A percentile compares a stretch with the other conserved stretches of the same genome.
Evolutionary conservation across 2,113 vertebrate species (phyloP).

Genomic region (Urocitellus parryii): DNA sequence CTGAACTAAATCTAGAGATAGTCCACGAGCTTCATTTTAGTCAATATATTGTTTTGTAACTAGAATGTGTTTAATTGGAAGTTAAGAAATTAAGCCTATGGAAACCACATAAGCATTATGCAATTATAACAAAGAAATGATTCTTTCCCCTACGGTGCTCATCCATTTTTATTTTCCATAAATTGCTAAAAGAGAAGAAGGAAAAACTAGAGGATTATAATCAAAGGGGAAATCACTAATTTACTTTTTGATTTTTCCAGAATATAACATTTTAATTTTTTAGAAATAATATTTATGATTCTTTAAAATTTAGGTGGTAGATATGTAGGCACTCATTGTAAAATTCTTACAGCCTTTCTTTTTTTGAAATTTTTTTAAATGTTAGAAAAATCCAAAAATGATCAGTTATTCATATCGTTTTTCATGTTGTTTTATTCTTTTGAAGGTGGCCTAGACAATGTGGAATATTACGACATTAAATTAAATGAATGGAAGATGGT

Average conservation of each 20-base stretch:
- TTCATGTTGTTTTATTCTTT: constrained; percentile 77
- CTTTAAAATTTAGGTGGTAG: constrained; percentile 6
- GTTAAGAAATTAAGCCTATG: neutral
- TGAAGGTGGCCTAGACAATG: constrained; percentile 95
- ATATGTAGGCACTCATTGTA: constrained; percentile 34
- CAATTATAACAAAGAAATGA: constrained; percentile 47
- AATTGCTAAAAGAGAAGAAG: constrained; percentile 36
- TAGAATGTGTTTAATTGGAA: neutral
- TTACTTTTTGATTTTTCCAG: constrained; percentile 40
- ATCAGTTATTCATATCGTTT: neutral
- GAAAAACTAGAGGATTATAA: constrained; percentile 35
- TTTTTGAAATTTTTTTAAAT: constrained; percentile 44
- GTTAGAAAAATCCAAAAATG: constrained; percentile 13
- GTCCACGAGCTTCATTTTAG: constrained; percentile 4
- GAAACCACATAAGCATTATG: neutral
- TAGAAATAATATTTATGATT: neutral
- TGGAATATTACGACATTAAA: constrained; percentile 97
- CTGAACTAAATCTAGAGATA: constrained; percentile 22
- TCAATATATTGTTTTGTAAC: neutral
- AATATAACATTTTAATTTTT: constrained; percentile 38
- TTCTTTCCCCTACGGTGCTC: neutral
- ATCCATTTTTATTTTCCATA: constrained; percentile 28
- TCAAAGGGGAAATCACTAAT: constrained; percentile 33
- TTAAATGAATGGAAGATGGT: constrained; percentile 96
- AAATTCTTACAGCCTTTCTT: constrained; percentile 33